Evolutionary conservation across 2,113 vertebrate species (phyloP), one percentile per base, ranked within the genome.

Genomic region (Anolis carolinensis): DNA sequence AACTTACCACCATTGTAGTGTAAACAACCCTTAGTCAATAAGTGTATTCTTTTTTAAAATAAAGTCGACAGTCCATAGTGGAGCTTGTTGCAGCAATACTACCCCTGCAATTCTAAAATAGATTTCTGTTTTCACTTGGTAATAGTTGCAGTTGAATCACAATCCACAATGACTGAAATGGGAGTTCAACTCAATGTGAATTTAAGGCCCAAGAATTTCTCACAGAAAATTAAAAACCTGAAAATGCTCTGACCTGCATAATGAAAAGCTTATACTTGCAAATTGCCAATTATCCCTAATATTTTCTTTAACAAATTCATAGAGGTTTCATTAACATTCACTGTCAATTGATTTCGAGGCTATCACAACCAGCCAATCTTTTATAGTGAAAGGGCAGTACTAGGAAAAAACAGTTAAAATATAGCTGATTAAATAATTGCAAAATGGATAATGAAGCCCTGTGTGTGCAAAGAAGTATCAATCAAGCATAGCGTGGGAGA

Each of bases 241-340:
- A 7, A 6, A 82, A 76, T 65, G 62, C 48, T 91, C 52, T 0
- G 0, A 81, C 83, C 39, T 74, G 76, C 55, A 73, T 68, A 90
- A 90, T 14, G 62, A 4, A 79, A 71, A 85, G 59, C 62, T 88
- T 68, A 82, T 78, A 52, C 0, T 0, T 21, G 59, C 32, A 79
- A 55, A 34, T 39, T 91, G 90, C 59, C 84, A 84, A 88, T 81
- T 86, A 59, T 71, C 36, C 0, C 0, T n/a, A 75, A 67, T n/a
- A 65, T 92, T 92, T 86, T 71, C 23, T 88, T 44, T 81, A 77
- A 81, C 88, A 78, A 59, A 87, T 72, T 70, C 90, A 86, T 92
- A 59, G 77, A 50, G 83, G 83, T 85, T 90, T 85, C 80, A 89
- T 85, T 80, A 90, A 79, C 89, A 50, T 89, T 86, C 18, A 81